A percentile compares a stretch with the other conserved stretches of the same genome.
Evolutionary conservation across 2,113 vertebrate genomes (phyloP).

Genomic region (Craseonycteris thonglongyai): DNA sequence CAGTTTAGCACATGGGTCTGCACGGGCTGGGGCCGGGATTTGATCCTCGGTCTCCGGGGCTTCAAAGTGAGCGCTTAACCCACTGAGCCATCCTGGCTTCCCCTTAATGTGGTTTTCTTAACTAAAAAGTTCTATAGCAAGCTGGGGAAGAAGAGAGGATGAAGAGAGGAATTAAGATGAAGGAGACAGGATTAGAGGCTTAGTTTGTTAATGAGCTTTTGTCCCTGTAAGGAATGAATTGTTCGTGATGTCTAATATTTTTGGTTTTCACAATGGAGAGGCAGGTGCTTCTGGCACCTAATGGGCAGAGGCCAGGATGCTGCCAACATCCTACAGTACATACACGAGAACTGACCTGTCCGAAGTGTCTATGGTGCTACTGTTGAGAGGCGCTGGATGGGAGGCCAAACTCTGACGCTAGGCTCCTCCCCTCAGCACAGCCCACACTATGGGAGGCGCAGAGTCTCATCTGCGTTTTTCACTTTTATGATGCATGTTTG

Average conservation of each 20-base stretch:
- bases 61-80: too few relatives aligned
- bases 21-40: too few relatives aligned
- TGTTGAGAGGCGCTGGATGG: too few relatives aligned
- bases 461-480: not conserved
- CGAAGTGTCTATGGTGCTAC: too few relatives aligned
- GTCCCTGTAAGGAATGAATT: not conserved
- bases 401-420: not conserved
- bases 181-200: not conserved
- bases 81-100: too few relatives aligned
- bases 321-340: accelerated
- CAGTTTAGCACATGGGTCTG: too few relatives aligned
- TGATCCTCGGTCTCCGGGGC: too few relatives aligned
- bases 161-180: not conserved
- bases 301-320: not conserved
- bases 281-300: not conserved
- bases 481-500: not conserved
- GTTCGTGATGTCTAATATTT: not conserved
- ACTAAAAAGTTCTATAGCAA: not conserved
- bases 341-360: not conserved
- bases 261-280: not conserved
- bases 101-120: too few relatives aligned
- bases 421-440: not conserved
- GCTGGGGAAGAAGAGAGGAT: not conserved
- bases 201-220: not conserved
- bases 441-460: accelerated